These are phyloP conservation scores for Hypena proboscidalis DNA, from an alignment of 2,888 invertebrate genomes.

Conservation along the genomic window DNA sequence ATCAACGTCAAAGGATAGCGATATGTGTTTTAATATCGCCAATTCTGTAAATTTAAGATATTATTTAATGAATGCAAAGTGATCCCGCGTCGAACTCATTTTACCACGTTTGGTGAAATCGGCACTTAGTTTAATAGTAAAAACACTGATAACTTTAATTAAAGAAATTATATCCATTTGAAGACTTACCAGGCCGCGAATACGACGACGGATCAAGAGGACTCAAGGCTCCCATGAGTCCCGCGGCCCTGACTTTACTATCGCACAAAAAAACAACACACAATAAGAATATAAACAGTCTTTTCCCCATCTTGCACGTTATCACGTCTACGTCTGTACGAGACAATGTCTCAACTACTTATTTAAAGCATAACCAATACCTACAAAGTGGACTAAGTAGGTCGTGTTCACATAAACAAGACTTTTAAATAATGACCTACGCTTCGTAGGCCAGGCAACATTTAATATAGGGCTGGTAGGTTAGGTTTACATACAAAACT, in stretches of 20 bases:
- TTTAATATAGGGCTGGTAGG: no score
- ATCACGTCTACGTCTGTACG: neutral
- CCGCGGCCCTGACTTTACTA: constrained; percentile 54
- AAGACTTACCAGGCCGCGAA: constrained; percentile 89
- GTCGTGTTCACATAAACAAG: no score
- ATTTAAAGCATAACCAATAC: no score
- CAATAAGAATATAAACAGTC: constrained; percentile 22
- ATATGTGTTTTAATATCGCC: constrained; percentile 87
- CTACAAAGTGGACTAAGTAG: no score
- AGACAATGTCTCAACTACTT: neutral
- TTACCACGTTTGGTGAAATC: no score
- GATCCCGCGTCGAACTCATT: no score
- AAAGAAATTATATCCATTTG: constrained; percentile 8
- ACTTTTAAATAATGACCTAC: no score
- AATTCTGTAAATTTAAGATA: constrained; percentile 81
- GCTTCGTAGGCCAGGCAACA: no score
- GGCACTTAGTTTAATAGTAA: no score
- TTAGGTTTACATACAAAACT: no score
- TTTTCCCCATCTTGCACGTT: no score
- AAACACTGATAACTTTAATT: neutral
- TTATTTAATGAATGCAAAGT: no score
- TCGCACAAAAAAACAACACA: constrained; percentile 51
- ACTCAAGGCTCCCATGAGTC: constrained; percentile 85
- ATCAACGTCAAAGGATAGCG: constrained; percentile 88
- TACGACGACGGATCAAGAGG: constrained; percentile 93